phyloP scores from a whole-genome alignment of 2,113 vertebrate species.

The Pholis gunnellus region DNA sequence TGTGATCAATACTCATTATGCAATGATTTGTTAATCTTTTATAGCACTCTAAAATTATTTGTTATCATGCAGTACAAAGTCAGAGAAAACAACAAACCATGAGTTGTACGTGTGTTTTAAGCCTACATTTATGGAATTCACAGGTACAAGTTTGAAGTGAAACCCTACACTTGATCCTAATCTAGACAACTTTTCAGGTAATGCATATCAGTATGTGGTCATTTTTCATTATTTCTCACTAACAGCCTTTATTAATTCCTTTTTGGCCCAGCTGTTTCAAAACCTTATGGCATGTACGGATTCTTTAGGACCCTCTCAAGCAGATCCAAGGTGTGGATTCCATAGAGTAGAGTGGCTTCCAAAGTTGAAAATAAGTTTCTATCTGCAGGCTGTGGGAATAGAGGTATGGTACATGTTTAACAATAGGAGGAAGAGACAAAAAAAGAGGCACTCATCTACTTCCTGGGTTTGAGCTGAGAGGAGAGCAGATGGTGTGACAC shows the following conservation, averaged over 20 bases:
- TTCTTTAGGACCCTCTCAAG: neutral
- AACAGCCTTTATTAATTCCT: neutral
- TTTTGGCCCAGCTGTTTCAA: constrained; percentile 2
- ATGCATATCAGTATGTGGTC: neutral
- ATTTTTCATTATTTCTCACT: neutral
- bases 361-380: constrained; percentile 1
- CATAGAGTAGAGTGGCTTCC: neutral
- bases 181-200: neutral
- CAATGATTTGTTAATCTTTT: constrained; percentile 3
- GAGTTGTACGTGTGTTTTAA: neutral
- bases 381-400: constrained; percentile 17
- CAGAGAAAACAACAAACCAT: neutral
- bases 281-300: neutral
- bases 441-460: neutral
- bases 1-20: neutral
- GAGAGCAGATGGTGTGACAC: constrained; percentile 47
- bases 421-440: neutral
- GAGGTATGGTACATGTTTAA: neutral
- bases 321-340: constrained; percentile 17
- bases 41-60: neutral
- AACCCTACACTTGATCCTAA: neutral
- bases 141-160: neutral
- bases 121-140: neutral
- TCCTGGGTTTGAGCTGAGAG: constrained; percentile 8
- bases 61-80: neutral